Base-by-base conservation (phyloP, 2,113 vertebrate species). In the Sterrhoptilus dennistouni region DNA sequence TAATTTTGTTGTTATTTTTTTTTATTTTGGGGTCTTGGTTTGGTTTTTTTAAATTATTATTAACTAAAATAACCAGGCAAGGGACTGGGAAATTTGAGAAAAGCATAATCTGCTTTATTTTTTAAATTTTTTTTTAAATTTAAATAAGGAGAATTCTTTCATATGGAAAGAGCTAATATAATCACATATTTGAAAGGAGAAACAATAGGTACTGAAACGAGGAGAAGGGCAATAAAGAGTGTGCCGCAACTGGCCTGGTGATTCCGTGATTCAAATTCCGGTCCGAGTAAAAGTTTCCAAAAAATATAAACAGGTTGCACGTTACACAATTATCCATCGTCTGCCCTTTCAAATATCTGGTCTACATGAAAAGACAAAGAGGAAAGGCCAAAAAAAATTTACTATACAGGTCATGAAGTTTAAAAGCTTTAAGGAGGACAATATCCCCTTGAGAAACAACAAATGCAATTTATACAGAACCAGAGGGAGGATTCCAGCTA, bases 121-220 rank as follows among this genome's bases (percentile, higher is more conserved):
- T 98, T 98, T 98, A 90, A 3, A 71, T 93, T 60, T 50, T 60
- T 97, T 98, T 98, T 98, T 97, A 97, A 96, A 98, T 99, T 98
- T 99, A 98, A 99, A 99, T 98, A 99, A 99, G 98, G 98, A 98
- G 97, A 98, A 98, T 98, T 99, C 98, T 99, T 98, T 98, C 98
- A 98, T 98, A 98, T 98, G 98, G 98, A 98, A 98, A 98, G 98
- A 99, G 98, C 98, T 98, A 98, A 98, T 99, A 99, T 98, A 98
- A 98, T 98, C 98, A 99, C 98, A 98, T 98, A 99, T 99, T 98
- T 99, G 98, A 99, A 98, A 99, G 98, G 98, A 98, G 98, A 98
- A 99, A 98, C 98, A 98, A 98, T 98, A 99, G 97, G 98, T 98
- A 98, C 97, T 95, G 98, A 98, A 97, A 98, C 52, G 90, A 97